Percentiles rank a stretch among this genome's conserved stretches.
phyloP scores from a whole-genome alignment of 2,113 vertebrate species.

The Pelvicachromis taeniatus region DNA sequence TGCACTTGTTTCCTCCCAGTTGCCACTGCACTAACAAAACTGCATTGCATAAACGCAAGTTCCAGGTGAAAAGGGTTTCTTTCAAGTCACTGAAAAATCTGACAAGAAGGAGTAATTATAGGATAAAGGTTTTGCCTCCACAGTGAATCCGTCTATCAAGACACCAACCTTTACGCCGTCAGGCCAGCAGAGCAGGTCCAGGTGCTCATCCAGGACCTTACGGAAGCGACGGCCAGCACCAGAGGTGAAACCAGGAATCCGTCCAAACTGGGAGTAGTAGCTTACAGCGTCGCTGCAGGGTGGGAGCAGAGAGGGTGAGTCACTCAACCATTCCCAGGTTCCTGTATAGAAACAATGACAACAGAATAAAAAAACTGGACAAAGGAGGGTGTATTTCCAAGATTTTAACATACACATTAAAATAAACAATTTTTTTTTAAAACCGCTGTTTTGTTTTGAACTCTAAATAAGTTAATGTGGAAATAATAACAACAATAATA shows the following conservation, averaged over 20 bases:
- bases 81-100: neutral
- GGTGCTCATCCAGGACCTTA: slow-evolving; percentile 67
- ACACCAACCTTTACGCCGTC: slow-evolving; percentile 47
- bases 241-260: slow-evolving; percentile 69
- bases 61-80: neutral
- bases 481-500: no score
- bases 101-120: neutral
- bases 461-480: neutral
- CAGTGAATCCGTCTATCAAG: no score
- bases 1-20: neutral
- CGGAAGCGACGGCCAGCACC: slow-evolving; percentile 71
- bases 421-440: neutral
- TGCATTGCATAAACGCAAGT: neutral
- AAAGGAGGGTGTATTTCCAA: neutral
- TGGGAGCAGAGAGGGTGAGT: slow-evolving; percentile 73
- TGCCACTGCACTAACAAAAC: neutral
- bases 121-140: neutral
- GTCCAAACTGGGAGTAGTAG: slow-evolving; percentile 78
- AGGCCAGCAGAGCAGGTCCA: slow-evolving; percentile 80
- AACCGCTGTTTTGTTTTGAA: neutral
- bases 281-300: slow-evolving; percentile 75
- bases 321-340: slow-evolving; percentile 85
- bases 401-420: neutral
- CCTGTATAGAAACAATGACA: slow-evolving; percentile 59
- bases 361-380: neutral